Evolutionary conservation across 92 coral and sea anemone genomes (phyloP).

Genomic region (Galaxea fascicularis): DNA sequence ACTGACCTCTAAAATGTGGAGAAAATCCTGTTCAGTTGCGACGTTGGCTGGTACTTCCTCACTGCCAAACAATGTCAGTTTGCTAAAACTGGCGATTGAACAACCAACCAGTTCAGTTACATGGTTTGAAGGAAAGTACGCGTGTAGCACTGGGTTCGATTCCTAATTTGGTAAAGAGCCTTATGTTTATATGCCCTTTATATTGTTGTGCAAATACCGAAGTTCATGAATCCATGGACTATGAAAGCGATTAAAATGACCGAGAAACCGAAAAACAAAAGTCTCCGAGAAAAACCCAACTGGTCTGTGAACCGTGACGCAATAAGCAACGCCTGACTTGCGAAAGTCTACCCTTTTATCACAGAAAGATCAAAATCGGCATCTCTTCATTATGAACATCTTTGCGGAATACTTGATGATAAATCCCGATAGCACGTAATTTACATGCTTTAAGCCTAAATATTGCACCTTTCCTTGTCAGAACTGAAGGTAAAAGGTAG

Average conservation of each 20-base stretch:
- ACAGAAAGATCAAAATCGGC: background rate
- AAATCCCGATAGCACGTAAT: background rate
- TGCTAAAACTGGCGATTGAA: slow-evolving; percentile 33
- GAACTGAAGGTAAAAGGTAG: background rate
- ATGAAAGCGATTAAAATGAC: background rate
- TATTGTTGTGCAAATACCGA: slow-evolving; percentile 24
- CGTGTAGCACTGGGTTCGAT: slow-evolving; percentile 40
- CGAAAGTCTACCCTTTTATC: background rate
- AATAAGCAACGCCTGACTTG: background rate
- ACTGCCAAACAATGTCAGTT: background rate
- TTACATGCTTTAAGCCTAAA: background rate
- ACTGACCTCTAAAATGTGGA: slow-evolving; percentile 25
- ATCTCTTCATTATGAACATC: background rate
- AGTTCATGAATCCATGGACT: background rate
- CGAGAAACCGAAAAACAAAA: slow-evolving; percentile 9
- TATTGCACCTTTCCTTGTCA: background rate
- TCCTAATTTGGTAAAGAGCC: slow-evolving; percentile 49
- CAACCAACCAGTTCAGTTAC: slow-evolving; percentile 18
- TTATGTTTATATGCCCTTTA: background rate
- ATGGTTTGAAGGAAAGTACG: slow-evolving; percentile 34
- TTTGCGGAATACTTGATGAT: background rate
- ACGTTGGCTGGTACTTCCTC: background rate
- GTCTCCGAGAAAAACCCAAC: slow-evolving; percentile 25
- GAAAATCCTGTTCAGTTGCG: background rate
- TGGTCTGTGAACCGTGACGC: slow-evolving; percentile 15